Evolutionary conservation across 2,797 vertebrate species (phyloP), one percentile per base, ranked within the genome.

Genomic region (Bovichtus diacanthus): DNA sequence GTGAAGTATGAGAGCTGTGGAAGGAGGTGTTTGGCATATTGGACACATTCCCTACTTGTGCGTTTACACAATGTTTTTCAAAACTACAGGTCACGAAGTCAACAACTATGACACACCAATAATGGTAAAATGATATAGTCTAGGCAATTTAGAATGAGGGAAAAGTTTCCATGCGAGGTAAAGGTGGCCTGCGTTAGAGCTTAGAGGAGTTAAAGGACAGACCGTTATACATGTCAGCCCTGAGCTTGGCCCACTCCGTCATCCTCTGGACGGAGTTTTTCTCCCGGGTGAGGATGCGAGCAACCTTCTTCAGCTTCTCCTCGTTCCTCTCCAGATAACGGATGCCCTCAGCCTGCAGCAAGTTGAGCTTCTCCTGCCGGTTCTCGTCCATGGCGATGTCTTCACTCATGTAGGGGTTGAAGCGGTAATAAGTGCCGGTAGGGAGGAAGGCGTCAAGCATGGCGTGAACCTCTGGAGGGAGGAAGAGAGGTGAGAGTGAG

Each of bases 331-430:
- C 96, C 82, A 99, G 95, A 80, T 99, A 99, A 7, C 86, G 94
- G 64, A 93, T 43, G n/a, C 96, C 96, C 87, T 98, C 97, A 1
- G 93, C 91, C 90, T 95, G 96, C 86, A 99, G 94, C 81, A 95
- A 92, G 87, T 84, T 95, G 41, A 99, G 95, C 66, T 97, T 98
- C 92, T 99, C 97, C 3, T 95, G 95, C 12, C 97, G 96, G 88
- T 91, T 97, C 86, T 99, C 98, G 74, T 99, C 97, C 84, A 99
- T 93, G 79, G 96, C 72, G 87, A 98, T 93, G 25, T 99, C 98
- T 85, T 99, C 97, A 66, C 93, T 97, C 94, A 99, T 94, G 58
- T 96, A 94, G n/a, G 98, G 98, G 93, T 99, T 99, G 93, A 99
- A 98, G 90, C 98, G 96, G 93, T 98, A 99, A 50, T 99, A 99